Conservation (phyloP, 2,797 vertebrate species). For the Esox masquinongy region DNA sequence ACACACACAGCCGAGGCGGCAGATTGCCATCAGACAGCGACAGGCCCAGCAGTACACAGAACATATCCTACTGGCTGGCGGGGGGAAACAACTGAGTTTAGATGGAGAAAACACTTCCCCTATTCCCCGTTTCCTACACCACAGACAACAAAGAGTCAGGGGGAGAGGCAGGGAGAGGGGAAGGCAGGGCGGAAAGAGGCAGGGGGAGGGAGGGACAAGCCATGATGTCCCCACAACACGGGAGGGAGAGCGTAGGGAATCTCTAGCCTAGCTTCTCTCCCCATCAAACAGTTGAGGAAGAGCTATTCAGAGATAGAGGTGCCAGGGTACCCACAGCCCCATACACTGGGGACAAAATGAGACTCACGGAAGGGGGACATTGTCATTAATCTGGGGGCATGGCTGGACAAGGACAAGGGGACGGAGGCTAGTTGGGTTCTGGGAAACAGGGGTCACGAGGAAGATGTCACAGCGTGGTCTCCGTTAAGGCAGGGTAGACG, state of each 20-base stretch:
- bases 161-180: neutral
- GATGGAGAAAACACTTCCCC: neutral
- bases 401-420: neutral
- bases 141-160: neutral
- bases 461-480: neutral
- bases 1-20: constrained; percentile 32
- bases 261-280: neutral
- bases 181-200: neutral
- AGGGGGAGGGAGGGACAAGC: neutral
- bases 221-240: neutral
- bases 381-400: neutral
- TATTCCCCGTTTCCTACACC: neutral
- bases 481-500: neutral
- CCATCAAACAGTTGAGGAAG: neutral
- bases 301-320: neutral
- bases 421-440: neutral
- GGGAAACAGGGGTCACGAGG: neutral
- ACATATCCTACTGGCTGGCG: neutral
- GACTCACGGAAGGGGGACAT: too few relatives aligned
- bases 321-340: neutral
- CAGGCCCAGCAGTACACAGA: neutral
- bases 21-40: neutral
- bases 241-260: neutral
- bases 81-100: neutral
- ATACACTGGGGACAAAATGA: neutral